Evolutionary conservation across 2,888 invertebrate species (phyloP).

Genomic region (Drosophila stalkeri): DNA sequence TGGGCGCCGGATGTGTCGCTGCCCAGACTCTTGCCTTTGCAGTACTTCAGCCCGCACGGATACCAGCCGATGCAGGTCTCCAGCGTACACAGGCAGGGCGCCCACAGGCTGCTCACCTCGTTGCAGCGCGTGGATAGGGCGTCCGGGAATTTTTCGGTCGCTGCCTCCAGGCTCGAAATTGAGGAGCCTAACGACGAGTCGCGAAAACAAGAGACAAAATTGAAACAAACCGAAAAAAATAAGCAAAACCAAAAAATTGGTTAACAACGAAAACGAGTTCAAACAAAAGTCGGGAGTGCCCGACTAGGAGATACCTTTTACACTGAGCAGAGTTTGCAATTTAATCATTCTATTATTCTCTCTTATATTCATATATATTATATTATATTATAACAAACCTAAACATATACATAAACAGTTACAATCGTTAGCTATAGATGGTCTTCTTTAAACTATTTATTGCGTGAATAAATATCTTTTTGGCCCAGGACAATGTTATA

Average conservation of each 20-base stretch:
- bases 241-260: conserved; percentile 5
- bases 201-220: conserved; percentile 1
- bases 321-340: neutral
- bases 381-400: too few relatives aligned
- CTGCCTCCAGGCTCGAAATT: conserved; percentile 89
- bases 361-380: neutral
- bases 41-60: conserved; percentile 97
- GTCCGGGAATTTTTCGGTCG: conserved; percentile 90
- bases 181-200: conserved; percentile 87
- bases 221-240: neutral
- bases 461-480: too few relatives aligned
- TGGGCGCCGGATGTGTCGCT: conserved; percentile 72
- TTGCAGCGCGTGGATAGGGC: conserved; percentile 87
- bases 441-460: too few relatives aligned
- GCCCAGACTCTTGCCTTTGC: conserved; percentile 91
- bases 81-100: conserved; percentile 93
- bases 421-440: too few relatives aligned
- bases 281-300: neutral
- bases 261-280: conserved; percentile 1
- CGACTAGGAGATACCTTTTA: neutral
- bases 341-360: too few relatives aligned
- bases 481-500: too few relatives aligned
- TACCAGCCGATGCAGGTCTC: conserved; percentile 98
- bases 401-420: too few relatives aligned
- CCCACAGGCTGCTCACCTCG: conserved; percentile 89